Evolutionary conservation across 2,888 invertebrate genomes (phyloP).

Genomic region (Capitulum mitella): DNA sequence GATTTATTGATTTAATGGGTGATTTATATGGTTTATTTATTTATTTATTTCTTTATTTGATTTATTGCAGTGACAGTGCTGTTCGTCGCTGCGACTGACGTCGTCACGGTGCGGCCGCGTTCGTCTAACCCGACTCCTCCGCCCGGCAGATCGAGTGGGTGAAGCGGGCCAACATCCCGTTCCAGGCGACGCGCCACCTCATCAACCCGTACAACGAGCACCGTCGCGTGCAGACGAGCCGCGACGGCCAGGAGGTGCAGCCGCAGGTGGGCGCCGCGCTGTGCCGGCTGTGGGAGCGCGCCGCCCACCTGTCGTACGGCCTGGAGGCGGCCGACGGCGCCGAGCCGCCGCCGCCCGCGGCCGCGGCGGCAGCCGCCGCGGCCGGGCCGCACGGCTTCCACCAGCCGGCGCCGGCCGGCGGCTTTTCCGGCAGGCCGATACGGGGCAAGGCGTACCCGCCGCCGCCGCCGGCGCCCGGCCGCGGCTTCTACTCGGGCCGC

Average conservation of each 20-base stretch:
- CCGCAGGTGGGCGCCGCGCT: slow-evolving; percentile 45
- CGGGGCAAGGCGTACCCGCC: slow-evolving; percentile 29
- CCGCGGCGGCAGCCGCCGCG: slow-evolving; percentile 33
- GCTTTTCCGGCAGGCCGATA: slow-evolving; percentile 32
- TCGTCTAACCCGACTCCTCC: too few species aligned
- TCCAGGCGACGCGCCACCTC: slow-evolving; percentile 50
- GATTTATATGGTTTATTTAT: too few species aligned
- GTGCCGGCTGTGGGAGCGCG: slow-evolving; percentile 45
- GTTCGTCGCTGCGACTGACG: too few species aligned
- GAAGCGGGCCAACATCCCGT: slow-evolving; percentile 47
- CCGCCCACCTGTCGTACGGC: slow-evolving; percentile 29
- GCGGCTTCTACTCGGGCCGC: not conserved
- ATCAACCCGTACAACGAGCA: slow-evolving; percentile 53
- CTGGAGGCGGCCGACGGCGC: not conserved
- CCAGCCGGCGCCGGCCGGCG: not conserved
- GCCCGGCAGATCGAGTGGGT: slow-evolving; percentile 45
- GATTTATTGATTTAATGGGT: too few species aligned
- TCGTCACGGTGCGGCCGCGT: too few species aligned
- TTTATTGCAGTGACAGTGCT: too few species aligned
- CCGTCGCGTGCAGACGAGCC: slow-evolving; percentile 50
- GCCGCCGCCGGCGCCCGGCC: not conserved
- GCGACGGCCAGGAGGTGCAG: slow-evolving; percentile 53
- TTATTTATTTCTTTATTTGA: too few species aligned
- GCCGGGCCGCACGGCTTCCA: slow-evolving; percentile 29
- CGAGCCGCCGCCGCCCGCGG: not conserved